Evolutionary conservation across 2,888 invertebrate genomes (phyloP).

Genomic region (Pyrochroa serraticornis): DNA sequence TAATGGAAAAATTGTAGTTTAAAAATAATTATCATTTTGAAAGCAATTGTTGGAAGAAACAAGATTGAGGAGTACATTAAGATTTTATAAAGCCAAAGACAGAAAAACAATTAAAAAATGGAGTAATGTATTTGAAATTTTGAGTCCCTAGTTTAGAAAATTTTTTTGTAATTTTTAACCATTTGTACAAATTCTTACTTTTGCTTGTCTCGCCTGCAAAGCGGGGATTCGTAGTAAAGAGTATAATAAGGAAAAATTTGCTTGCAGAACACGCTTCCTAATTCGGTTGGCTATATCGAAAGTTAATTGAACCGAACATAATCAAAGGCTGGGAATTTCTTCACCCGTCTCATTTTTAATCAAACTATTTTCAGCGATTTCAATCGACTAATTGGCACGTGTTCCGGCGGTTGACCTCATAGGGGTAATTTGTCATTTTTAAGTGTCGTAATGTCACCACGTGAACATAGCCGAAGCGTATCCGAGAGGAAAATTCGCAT

Average conservation of each 20-base stretch:
- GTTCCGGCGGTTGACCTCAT: constrained; percentile 1
- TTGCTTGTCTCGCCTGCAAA: no score
- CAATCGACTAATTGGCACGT: constrained; percentile 1
- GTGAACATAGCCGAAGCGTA: neutral
- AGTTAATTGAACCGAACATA: constrained; percentile 18
- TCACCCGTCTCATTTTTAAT: neutral
- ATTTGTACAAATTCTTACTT: no score
- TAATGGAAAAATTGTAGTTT: no score
- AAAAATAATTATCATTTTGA: no score
- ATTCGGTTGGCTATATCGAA: neutral
- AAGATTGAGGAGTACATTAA: no score
- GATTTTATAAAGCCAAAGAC: no score
- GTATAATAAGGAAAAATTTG: constrained; percentile 11
- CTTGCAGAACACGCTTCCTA: constrained; percentile 5
- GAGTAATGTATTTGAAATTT: no score
- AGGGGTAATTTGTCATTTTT: constrained; percentile 18
- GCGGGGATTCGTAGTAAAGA: neutral
- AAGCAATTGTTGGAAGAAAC: no score
- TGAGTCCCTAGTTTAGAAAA: no score
- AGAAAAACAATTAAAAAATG: no score
- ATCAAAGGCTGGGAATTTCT: neutral
- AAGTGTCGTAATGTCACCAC: neutral
- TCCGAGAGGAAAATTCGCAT: neutral
- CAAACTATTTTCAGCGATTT: neutral
- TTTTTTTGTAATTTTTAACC: no score